These are phyloP conservation scores for Macrosiphum euphorbiae DNA, from an alignment of 2,888 invertebrate genomes.

Conservation along the genomic window DNA sequence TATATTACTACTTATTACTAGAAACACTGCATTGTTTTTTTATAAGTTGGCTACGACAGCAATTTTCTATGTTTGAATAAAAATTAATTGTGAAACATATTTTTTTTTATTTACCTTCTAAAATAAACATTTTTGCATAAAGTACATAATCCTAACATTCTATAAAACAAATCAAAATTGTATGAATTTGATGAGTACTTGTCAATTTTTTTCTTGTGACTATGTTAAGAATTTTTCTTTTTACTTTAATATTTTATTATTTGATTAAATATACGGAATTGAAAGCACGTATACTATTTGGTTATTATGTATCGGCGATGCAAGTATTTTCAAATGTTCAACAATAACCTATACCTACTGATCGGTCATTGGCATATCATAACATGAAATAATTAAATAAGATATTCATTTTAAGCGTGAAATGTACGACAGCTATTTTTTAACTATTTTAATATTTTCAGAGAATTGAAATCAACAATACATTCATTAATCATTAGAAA, in stretches of 20 bases:
- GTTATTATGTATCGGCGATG: too few species aligned
- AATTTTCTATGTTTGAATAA: neutral
- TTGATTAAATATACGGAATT: neutral
- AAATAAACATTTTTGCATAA: neutral
- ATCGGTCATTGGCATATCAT: neutral
- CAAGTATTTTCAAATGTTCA: too few species aligned
- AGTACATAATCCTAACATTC: neutral
- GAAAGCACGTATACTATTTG: too few species aligned
- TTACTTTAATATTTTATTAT: neutral
- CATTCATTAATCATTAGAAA: neutral
- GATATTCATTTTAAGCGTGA: neutral
- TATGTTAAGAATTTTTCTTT: neutral
- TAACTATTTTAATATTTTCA: neutral
- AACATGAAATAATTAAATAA: neutral
- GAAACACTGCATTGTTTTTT: neutral
- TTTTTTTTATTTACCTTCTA: neutral
- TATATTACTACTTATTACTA: neutral
- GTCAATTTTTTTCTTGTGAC: neutral
- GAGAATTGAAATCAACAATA: neutral
- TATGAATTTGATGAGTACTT: neutral
- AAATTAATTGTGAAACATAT: neutral
- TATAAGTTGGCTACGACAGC: neutral
- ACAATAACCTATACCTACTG: neutral
- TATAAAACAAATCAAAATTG: neutral
- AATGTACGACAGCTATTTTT: neutral